Conservation (phyloP, 2,113 vertebrate species). For the Scomber scombrus region DNA sequence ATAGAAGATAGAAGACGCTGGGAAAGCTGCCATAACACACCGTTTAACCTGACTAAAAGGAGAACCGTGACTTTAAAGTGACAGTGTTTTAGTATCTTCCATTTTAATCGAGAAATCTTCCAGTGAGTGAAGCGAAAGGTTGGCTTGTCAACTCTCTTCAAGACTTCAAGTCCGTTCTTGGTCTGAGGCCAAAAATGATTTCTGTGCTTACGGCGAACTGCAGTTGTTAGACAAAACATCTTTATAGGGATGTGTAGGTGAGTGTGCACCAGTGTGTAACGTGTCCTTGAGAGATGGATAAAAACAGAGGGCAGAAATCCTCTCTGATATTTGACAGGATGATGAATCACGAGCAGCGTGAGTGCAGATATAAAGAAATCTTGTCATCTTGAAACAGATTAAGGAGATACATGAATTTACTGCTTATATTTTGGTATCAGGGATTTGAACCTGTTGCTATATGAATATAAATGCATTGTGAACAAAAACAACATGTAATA, state of each 20-base stretch:
- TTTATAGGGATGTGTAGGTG: slow-evolving; percentile 34
- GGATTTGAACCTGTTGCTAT: too few species aligned
- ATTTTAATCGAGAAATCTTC: slow-evolving; percentile 49
- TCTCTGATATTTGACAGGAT: too few species aligned
- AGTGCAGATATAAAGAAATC: too few species aligned
- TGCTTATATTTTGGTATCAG: too few species aligned
- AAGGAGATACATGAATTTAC: too few species aligned
- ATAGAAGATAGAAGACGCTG: slow-evolving; percentile 36
- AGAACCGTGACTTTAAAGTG: slow-evolving; percentile 55
- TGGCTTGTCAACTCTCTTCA: background rate
- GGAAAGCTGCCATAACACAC: slow-evolving; percentile 45
- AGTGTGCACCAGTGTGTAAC: background rate
- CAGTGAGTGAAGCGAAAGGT: slow-evolving; percentile 35
- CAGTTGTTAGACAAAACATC: background rate
- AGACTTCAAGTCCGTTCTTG: slow-evolving; percentile 28
- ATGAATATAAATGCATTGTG: too few species aligned
- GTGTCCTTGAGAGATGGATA: slow-evolving; percentile 11
- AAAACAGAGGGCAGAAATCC: too few species aligned
- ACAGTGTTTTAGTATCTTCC: slow-evolving; percentile 36
- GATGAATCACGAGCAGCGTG: too few species aligned
- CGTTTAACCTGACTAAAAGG: slow-evolving; percentile 37
- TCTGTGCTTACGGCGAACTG: slow-evolving; percentile 14
- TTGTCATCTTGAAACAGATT: too few species aligned
- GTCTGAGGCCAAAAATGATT: slow-evolving; percentile 39
- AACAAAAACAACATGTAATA: too few species aligned